phyloP scores from a whole-genome alignment of 2,888 invertebrate species.

The Tethea ocularis region DNA sequence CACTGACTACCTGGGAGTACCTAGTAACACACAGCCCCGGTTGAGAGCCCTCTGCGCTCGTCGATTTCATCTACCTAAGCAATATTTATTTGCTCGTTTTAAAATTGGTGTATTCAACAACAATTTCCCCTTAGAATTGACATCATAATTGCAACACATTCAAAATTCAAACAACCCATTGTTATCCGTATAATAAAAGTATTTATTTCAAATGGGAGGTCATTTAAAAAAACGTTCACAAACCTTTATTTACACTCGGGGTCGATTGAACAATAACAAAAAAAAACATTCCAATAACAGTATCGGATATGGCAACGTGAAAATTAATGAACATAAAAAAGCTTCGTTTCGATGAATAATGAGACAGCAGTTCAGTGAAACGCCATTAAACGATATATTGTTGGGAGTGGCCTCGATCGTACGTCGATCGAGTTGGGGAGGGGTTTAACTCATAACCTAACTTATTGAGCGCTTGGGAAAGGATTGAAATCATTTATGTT shows the following conservation, averaged over 20 bases:
- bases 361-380: conserved; percentile 14
- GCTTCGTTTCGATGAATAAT: conserved; percentile 17
- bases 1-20: too few species aligned
- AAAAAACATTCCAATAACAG: conserved; percentile 7
- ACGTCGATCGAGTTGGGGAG: neutral
- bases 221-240: conserved; percentile 3
- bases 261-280: conserved; percentile 7
- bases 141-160: conserved; percentile 1
- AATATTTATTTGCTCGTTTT: neutral
- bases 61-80: neutral
- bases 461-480: neutral
- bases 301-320: conserved; percentile 11
- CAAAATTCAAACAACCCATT: neutral
- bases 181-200: conserved; percentile 5
- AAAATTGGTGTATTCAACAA: neutral
- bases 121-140: neutral
- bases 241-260: conserved; percentile 4
- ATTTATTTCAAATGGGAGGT: conserved; percentile 7
- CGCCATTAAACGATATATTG: conserved; percentile 16
- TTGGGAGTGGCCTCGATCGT: conserved; percentile 1
- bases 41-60: too few species aligned
- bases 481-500: conserved; percentile 1
- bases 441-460: conserved; percentile 7
- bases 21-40: too few species aligned
- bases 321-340: conserved; percentile 16